Conservation (phyloP, 2,113 vertebrate species). For the Myodes glareolus region DNA sequence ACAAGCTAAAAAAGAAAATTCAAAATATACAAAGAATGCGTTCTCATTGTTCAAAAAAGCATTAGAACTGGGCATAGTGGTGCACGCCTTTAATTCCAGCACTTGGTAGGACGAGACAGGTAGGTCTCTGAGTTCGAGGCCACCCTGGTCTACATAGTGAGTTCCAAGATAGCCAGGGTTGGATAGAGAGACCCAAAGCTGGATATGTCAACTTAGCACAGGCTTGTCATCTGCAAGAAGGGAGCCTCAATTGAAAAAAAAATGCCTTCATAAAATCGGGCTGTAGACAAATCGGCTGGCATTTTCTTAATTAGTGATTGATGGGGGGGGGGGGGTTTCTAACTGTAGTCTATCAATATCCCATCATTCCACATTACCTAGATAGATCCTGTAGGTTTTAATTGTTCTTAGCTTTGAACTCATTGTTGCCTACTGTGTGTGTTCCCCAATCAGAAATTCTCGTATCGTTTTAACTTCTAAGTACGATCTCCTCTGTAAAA, state of each 20-base stretch:
- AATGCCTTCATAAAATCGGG: background rate
- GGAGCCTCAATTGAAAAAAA: background rate
- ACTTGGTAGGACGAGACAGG: background rate
- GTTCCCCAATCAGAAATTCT: background rate
- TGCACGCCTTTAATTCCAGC: background rate
- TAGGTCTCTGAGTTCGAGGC: background rate
- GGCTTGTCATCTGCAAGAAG: background rate
- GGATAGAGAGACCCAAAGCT: background rate
- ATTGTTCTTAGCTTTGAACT: constrained; percentile 17
- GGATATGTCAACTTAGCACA: background rate
- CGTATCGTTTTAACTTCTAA: background rate
- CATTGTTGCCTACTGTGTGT: background rate
- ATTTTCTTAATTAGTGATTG: background rate
- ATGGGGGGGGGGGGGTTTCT: background rate
- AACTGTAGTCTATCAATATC: background rate
- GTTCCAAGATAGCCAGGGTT: background rate
- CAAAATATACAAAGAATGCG: background rate
- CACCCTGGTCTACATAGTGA: background rate
- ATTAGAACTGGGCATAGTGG: background rate
- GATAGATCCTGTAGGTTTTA: constrained; percentile 8
- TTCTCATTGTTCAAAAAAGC: background rate
- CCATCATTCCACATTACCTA: background rate
- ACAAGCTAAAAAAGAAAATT: background rate
- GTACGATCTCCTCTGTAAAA: background rate
- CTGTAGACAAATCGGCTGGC: background rate